A percentile compares a stretch with the other conserved stretches of the same genome.
These are phyloP conservation scores for Pangasius mekongensis DNA, from an alignment of 2,797 vertebrate species.

Conservation along the genomic window DNA sequence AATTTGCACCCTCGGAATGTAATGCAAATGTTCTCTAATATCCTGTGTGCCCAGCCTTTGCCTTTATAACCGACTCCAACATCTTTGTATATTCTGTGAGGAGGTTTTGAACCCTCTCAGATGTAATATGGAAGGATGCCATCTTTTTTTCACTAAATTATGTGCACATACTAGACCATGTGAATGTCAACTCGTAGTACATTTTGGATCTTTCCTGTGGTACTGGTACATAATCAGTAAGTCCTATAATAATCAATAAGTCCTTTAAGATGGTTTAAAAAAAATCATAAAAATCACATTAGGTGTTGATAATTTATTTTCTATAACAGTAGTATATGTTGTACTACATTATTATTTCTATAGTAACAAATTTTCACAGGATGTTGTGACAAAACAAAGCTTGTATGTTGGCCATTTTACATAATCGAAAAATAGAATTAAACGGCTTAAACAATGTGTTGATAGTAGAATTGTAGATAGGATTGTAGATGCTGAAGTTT, in stretches of 20 bases:
- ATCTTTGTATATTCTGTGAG: background rate
- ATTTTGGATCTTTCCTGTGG: background rate
- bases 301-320: background rate
- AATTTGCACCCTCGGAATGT: background rate
- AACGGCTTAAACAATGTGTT: background rate
- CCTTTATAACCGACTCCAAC: background rate
- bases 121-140: background rate
- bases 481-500: background rate
- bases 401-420: background rate
- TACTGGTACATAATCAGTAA: background rate
- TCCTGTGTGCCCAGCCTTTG: background rate
- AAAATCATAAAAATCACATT: too few relatives aligned
- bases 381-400: background rate
- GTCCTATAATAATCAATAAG: too few relatives aligned
- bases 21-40: conserved; percentile 7
- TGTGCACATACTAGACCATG: background rate
- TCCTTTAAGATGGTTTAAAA: too few relatives aligned
- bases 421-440: background rate
- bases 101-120: background rate
- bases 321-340: background rate
- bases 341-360: background rate
- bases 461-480: background rate
- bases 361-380: background rate
- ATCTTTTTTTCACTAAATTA: background rate
- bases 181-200: background rate